These are phyloP conservation scores for Panagrolaimus sp. DNA, from an alignment of 1,140 invertebrate genomes.

Conservation along the genomic window DNA sequence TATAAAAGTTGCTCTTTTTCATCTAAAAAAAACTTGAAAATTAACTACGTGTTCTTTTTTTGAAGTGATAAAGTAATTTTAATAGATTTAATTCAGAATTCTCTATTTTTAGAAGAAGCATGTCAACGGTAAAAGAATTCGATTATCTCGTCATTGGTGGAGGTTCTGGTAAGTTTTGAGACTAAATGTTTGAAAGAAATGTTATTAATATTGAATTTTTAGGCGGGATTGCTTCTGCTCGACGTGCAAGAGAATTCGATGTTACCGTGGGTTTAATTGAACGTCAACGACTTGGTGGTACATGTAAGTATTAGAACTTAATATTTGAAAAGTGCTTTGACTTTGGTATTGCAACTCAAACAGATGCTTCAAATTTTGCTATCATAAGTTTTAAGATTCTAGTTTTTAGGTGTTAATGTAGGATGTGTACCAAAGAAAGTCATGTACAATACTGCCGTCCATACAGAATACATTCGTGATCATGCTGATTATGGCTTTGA, in stretches of 20 bases:
- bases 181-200: not conserved
- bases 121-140: conserved; percentile 51
- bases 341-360: too few species aligned
- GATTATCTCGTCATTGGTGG: conserved; percentile 66
- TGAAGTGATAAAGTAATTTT: too few species aligned
- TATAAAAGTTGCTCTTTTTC: too few species aligned
- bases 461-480: conserved; percentile 63
- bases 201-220: conserved; percentile 41
- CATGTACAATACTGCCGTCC: conserved; percentile 64
- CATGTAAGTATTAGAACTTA: too few species aligned
- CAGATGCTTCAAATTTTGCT: too few species aligned
- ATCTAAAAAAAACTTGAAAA: too few species aligned
- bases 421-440: conserved; percentile 67
- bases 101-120: conserved; percentile 15
- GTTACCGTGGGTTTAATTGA: conserved; percentile 64
- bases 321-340: too few species aligned
- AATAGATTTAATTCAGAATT: too few species aligned
- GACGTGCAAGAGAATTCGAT: conserved; percentile 65
- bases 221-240: conserved; percentile 65
- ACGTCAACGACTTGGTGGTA: conserved; percentile 63
- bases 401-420: too few species aligned
- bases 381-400: too few species aligned
- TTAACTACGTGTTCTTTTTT: too few species aligned
- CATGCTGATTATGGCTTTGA: conserved; percentile 63
- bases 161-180: conserved; percentile 57